Evolutionary conservation across 2,113 vertebrate genomes (phyloP), one percentile per base, ranked within the genome.

Genomic region (Mastomys natalensis): DNA sequence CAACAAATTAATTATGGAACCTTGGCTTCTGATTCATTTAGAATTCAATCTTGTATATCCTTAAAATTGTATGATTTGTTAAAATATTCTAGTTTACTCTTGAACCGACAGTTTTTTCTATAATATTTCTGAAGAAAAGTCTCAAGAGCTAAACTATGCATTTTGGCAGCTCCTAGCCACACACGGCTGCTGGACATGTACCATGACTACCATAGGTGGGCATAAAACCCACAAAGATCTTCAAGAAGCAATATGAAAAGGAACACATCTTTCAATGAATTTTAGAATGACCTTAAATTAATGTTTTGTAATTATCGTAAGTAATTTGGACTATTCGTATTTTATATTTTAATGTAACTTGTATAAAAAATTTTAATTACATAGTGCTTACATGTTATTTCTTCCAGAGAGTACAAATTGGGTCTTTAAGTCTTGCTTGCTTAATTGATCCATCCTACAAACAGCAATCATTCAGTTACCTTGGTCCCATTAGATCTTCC

Each of bases 321-420:
- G 64, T 81, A 93, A 85, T 34, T 55, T 90, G 21, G 2, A 12
- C 19, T 76, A 29, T 78, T 81, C 16, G 5, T 62, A n/a, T 73
- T 74, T 74, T 89, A 68, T 1, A 78, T 85, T 89, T 94, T 74
- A 70, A 16, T 45, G 24, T 55, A 37, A 34, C 24, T 70, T 48
- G 31, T 55, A 81, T 34, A 94, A 95, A 76, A 80, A 37, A 22
- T 91, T 87, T 87, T 76, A 89, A 77, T 60, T 51, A 55, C 26
- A 60, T 24, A 60, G 21, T 19, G 15, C 26, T 82, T n/a, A 45
- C 15, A 68, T 55, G 45, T 19, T 85, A 16, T 74, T 87, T 70
- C 7, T 80, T 91, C 45, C 45, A 60, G 29, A 64, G 6, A 82
- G 22, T 73, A 62, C 31, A 91, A 31, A 51, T 81, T 60, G 10